phyloP scores from a whole-genome alignment of 2,797 vertebrate species.

The Myotis planiceps region DNA sequence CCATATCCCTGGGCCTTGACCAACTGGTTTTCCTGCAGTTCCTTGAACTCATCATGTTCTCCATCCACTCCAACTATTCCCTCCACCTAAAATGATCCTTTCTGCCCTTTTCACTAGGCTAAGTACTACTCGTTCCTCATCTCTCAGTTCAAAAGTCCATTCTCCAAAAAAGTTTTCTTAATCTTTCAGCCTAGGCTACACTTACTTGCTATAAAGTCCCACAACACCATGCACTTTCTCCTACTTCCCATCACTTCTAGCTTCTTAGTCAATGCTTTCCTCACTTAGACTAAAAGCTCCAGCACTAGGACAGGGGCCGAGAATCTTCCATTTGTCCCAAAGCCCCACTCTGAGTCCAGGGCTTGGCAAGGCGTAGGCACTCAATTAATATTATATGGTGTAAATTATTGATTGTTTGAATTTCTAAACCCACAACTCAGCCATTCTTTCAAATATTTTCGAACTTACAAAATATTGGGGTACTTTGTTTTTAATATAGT shows the following conservation, averaged over 20 bases:
- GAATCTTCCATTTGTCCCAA: not conserved
- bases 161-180: not conserved
- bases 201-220: not conserved
- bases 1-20: not conserved
- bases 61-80: not conserved
- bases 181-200: not conserved
- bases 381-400: not conserved
- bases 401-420: not conserved
- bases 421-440: constrained; percentile 9
- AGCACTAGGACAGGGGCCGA: not conserved
- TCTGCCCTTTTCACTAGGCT: not conserved
- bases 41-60: not conserved
- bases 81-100: not conserved
- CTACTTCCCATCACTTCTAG: not conserved
- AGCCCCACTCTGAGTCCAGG: not conserved
- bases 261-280: not conserved
- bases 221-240: not conserved
- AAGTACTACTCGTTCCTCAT: not conserved
- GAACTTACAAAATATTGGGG: not conserved
- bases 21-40: not conserved
- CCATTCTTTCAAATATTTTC: constrained; percentile 25
- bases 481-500: not conserved
- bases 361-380: not conserved
- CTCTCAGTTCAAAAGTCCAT: not conserved
- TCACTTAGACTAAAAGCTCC: not conserved